Conservation (phyloP, 2,888 invertebrate genomes). For the Ganaspis brasiliensis region DNA sequence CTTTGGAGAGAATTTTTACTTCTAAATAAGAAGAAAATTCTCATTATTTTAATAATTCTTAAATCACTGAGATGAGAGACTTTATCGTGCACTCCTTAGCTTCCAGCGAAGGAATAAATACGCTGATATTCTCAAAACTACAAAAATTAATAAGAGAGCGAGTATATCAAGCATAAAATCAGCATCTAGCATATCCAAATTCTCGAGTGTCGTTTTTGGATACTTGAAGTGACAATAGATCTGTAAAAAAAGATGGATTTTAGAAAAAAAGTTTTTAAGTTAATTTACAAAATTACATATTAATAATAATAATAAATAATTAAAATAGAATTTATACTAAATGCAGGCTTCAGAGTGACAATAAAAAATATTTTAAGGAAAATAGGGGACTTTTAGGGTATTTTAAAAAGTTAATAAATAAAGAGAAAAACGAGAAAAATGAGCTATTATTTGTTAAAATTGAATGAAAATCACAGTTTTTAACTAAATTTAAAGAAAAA, state of each 20-base stretch:
- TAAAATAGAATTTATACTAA: no score
- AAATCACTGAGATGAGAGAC: slow-evolving; percentile 38
- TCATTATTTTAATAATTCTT: background rate
- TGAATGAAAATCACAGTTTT: no score
- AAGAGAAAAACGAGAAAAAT: no score
- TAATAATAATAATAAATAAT: no score
- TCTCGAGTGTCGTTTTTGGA: slow-evolving; percentile 91
- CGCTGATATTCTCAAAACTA: slow-evolving; percentile 90
- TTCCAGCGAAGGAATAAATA: slow-evolving; percentile 94
- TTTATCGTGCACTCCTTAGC: slow-evolving; percentile 89
- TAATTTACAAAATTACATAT: no score
- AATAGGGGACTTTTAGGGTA: no score
- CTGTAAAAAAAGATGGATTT: slow-evolving; percentile 77
- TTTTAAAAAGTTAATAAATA: no score
- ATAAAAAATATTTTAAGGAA: no score
- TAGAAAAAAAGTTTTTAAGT: background rate
- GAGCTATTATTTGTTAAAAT: no score
- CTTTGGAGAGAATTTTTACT: background rate
- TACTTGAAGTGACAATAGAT: slow-evolving; percentile 93
- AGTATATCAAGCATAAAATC: slow-evolving; percentile 90
- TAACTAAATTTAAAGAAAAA: no score
- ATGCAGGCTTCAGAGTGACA: no score
- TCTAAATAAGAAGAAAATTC: slow-evolving; percentile 11
- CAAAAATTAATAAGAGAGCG: slow-evolving; percentile 90
- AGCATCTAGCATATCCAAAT: slow-evolving; percentile 92